These are phyloP conservation scores for Zaprionus davidi DNA, from an alignment of 1,140 invertebrate genomes.

Conservation along the genomic window DNA sequence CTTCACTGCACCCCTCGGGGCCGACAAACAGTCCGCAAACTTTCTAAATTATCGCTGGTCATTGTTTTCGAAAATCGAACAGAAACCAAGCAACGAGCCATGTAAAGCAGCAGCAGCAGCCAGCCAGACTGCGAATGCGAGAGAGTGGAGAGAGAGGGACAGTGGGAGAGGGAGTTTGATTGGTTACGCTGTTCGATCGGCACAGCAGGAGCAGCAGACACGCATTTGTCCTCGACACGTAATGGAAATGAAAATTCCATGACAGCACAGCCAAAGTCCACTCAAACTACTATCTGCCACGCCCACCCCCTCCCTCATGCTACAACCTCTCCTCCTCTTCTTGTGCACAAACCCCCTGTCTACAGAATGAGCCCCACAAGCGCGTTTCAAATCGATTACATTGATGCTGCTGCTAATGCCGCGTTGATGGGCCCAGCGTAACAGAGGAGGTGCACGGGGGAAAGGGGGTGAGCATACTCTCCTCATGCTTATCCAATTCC, in stretches of 20 bases:
- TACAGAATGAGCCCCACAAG: slow-evolving; percentile 22
- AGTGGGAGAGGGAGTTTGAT: background rate
- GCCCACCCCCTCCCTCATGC: background rate
- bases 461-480: background rate
- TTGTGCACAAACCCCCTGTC: background rate
- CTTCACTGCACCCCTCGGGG: background rate
- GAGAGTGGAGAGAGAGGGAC: background rate
- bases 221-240: slow-evolving; percentile 34
- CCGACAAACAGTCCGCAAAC: slow-evolving; percentile 19
- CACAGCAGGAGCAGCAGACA: slow-evolving; percentile 1
- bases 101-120: slow-evolving; percentile 19
- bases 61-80: slow-evolving; percentile 45
- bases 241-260: slow-evolving; percentile 42
- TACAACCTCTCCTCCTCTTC: no score
- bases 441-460: background rate
- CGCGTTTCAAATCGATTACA: slow-evolving; percentile 37
- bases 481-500: background rate
- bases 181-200: background rate
- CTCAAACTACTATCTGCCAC: background rate
- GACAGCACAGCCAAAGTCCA: slow-evolving; percentile 8
- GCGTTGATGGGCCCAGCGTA: slow-evolving; percentile 9
- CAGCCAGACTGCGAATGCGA: background rate
- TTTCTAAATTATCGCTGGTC: slow-evolving; percentile 64
- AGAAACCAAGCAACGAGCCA: slow-evolving; percentile 17
- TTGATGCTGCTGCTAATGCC: slow-evolving; percentile 20